Evolutionary conservation across 1,140 invertebrate genomes (phyloP).

Genomic region (Globodera rostochiensis): DNA sequence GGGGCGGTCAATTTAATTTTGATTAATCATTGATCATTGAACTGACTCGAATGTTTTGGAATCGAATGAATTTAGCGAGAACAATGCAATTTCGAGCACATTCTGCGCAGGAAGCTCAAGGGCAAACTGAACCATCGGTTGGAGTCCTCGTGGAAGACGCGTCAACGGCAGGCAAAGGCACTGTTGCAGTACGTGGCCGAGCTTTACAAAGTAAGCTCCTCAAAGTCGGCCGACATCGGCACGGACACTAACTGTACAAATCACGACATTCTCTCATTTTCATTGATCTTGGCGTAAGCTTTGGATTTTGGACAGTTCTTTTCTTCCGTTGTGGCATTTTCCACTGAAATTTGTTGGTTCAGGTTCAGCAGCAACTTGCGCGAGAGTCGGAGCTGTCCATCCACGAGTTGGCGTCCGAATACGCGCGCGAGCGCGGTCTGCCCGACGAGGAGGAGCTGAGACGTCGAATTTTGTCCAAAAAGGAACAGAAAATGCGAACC

Average conservation of each 20-base stretch:
- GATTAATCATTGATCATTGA: not conserved
- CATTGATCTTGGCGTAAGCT: no score
- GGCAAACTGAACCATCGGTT: constrained; percentile 23
- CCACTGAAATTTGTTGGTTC: not conserved
- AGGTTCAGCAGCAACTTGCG: constrained; percentile 12
- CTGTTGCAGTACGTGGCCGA: constrained; percentile 28
- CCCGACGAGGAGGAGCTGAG: constrained; percentile 34
- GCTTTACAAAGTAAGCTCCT: constrained; percentile 25
- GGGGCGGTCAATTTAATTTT: not conserved
- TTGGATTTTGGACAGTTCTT: no score
- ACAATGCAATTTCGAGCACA: constrained; percentile 37
- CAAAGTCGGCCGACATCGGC: not conserved
- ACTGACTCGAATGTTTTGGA: not conserved
- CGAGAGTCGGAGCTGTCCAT: constrained; percentile 9
- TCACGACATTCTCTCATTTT: no score
- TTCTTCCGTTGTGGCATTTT: no score
- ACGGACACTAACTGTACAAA: constrained; percentile 6
- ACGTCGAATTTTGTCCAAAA: constrained; percentile 30
- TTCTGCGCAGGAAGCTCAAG: constrained; percentile 38
- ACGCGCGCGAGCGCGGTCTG: constrained; percentile 36
- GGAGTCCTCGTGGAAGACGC: constrained; percentile 28
- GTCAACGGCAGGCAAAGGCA: constrained; percentile 32
- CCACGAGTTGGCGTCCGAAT: constrained; percentile 39
- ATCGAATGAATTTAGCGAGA: constrained; percentile 17
- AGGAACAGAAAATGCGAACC: constrained; percentile 36